Evolutionary conservation across 2,888 invertebrate genomes (phyloP).

Genomic region (Metopia argyrocephala): DNA sequence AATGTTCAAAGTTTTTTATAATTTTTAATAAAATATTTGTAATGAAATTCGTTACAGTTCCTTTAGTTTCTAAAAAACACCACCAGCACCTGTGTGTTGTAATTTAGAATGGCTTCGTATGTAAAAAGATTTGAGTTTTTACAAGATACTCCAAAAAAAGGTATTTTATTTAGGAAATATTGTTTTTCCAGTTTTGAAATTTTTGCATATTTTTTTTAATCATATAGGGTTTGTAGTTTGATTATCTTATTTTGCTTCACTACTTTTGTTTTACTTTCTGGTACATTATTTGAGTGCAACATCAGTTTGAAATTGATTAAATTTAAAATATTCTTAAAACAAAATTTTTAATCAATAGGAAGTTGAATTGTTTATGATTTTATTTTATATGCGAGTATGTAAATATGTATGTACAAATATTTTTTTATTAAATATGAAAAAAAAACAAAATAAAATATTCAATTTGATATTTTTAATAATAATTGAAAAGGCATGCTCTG

Average conservation of each 20-base stretch:
- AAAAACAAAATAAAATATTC: too few species aligned
- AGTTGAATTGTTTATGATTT: slow-evolving; percentile 48
- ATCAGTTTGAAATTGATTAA: slow-evolving; percentile 64
- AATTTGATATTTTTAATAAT: too few species aligned
- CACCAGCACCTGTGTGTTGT: background rate
- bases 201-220: slow-evolving; percentile 16
- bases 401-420: background rate
- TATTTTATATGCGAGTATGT: background rate
- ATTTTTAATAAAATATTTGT: background rate
- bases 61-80: background rate
- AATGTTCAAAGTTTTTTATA: background rate
- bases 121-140: background rate
- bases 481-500: too few species aligned
- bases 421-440: too few species aligned
- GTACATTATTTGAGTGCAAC: slow-evolving; percentile 52
- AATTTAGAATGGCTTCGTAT: background rate
- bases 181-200: background rate
- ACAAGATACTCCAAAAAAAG: background rate
- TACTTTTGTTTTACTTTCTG: slow-evolving; percentile 6
- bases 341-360: slow-evolving; percentile 47
- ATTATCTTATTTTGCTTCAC: slow-evolving; percentile 13
- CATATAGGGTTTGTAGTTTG: background rate
- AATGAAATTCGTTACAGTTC: slow-evolving; percentile 26
- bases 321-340: slow-evolving; percentile 48
- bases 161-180: background rate